A percentile compares a stretch with the other conserved stretches of the same genome.
phyloP scores from a whole-genome alignment of 2,797 vertebrate genomes.

The Nothura maculosa region DNA sequence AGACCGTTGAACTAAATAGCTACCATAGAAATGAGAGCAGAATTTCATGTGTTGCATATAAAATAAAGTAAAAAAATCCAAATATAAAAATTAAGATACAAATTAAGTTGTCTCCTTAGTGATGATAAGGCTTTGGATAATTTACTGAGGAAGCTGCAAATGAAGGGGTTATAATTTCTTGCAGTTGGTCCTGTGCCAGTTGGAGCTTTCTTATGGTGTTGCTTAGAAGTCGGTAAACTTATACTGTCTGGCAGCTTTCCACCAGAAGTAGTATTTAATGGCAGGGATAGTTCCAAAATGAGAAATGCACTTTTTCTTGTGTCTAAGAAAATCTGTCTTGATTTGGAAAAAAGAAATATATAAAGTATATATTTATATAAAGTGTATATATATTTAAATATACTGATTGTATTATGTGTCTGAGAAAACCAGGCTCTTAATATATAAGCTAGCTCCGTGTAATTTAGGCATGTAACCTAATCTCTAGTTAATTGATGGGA shows the following conservation, averaged over 20 bases:
- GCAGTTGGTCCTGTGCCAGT: background rate
- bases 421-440: background rate
- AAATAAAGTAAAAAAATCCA: background rate
- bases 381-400: too few relatives aligned
- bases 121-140: background rate
- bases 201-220: background rate
- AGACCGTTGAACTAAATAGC: background rate
- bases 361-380: too few relatives aligned
- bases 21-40: background rate
- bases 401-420: background rate
- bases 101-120: background rate
- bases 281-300: background rate
- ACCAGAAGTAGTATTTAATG: background rate
- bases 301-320: background rate
- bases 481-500: background rate
- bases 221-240: background rate
- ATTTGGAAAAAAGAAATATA: background rate
- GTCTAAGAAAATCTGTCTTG: background rate
- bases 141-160: background rate
- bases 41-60: background rate
- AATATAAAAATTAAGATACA: background rate
- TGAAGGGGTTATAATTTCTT: background rate
- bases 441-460: background rate
- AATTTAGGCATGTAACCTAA: background rate
- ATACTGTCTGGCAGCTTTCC: background rate